Conservation (phyloP, 1,140 invertebrate species). For the Drosophila nigrodunni region DNA sequence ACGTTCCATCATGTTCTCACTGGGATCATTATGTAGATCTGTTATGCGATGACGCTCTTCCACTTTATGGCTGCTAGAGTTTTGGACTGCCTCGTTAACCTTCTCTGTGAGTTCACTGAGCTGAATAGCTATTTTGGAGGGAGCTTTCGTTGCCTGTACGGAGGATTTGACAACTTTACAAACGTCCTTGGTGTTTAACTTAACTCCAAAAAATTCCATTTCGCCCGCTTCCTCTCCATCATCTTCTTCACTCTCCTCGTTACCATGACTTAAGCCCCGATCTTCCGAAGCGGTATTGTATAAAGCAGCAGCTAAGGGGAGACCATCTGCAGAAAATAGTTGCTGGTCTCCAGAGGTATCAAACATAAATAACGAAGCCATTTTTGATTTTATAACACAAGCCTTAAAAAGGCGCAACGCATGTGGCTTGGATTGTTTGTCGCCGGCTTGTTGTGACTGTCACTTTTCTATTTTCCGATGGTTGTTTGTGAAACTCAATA, state of each 20-base stretch:
- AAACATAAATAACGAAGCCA: slow-evolving; percentile 74
- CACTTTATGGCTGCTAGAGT: slow-evolving; percentile 32
- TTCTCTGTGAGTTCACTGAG: slow-evolving; percentile 39
- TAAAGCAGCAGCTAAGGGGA: not conserved
- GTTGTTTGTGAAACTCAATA: not conserved
- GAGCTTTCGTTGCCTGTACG: not conserved
- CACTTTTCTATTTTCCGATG: not conserved
- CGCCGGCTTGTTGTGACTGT: slow-evolving; percentile 15
- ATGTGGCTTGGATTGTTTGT: slow-evolving; percentile 25
- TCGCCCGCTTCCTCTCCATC: slow-evolving; percentile 39
- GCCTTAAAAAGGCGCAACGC: slow-evolving; percentile 18
- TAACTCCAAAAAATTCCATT: slow-evolving; percentile 68
- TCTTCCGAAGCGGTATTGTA: slow-evolving; percentile 31
- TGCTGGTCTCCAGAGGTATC: slow-evolving; percentile 76
- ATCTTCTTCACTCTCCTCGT: slow-evolving; percentile 34
- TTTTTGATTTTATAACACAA: slow-evolving; percentile 19
- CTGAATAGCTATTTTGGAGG: slow-evolving; percentile 41
- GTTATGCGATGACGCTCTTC: slow-evolving; percentile 76
- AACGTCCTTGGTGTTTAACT: slow-evolving; percentile 47
- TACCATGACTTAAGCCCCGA: not conserved
- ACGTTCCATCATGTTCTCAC: slow-evolving; percentile 69
- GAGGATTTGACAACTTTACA: slow-evolving; percentile 18
- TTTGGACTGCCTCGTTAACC: slow-evolving; percentile 46
- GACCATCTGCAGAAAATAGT: slow-evolving; percentile 40
- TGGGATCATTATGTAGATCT: slow-evolving; percentile 84